A percentile compares a stretch with the other conserved stretches of the same genome.
phyloP scores from a whole-genome alignment of 2,888 invertebrate species.

The Eilema caniola region DNA sequence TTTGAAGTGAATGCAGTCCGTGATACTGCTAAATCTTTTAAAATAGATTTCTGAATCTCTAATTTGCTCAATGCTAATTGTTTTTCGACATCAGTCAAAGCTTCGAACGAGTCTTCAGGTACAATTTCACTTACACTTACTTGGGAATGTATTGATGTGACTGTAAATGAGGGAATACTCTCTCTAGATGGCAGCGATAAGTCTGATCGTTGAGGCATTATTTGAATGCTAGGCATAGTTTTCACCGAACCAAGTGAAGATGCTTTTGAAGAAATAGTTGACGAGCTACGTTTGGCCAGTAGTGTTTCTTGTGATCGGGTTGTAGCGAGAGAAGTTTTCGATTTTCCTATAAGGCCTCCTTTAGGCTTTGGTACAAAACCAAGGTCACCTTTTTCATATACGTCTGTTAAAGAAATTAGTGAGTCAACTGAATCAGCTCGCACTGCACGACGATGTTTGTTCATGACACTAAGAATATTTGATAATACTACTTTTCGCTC shows the following conservation, averaged over 20 bases:
- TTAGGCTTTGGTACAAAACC: constrained; percentile 87
- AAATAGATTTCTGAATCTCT: constrained; percentile 76
- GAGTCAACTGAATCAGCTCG: constrained; percentile 78
- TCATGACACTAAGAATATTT: constrained; percentile 84
- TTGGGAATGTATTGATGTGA: constrained; percentile 69
- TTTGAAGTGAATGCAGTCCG: constrained; percentile 33
- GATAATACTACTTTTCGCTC: constrained; percentile 83
- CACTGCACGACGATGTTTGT: constrained; percentile 71
- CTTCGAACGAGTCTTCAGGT: constrained; percentile 51
- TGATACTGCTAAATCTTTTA: constrained; percentile 74
- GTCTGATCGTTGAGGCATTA: constrained; percentile 63
- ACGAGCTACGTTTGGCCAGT: constrained; percentile 25
- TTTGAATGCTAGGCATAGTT: constrained; percentile 73
- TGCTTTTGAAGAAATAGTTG: constrained; percentile 48
- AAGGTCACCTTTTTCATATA: constrained; percentile 89
- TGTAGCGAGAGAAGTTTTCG: background rate
- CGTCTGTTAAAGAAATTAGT: constrained; percentile 80
- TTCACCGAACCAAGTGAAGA: constrained; percentile 68
- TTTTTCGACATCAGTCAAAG: constrained; percentile 63
- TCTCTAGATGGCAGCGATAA: constrained; percentile 59
- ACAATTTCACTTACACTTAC: constrained; percentile 36
- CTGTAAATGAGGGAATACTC: constrained; percentile 71
- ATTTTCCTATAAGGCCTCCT: constrained; percentile 8
- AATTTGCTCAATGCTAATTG: constrained; percentile 69
- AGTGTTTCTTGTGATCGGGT: constrained; percentile 11